Conservation (phyloP, 2,797 vertebrate genomes). For the Hipposideros larvatus region DNA sequence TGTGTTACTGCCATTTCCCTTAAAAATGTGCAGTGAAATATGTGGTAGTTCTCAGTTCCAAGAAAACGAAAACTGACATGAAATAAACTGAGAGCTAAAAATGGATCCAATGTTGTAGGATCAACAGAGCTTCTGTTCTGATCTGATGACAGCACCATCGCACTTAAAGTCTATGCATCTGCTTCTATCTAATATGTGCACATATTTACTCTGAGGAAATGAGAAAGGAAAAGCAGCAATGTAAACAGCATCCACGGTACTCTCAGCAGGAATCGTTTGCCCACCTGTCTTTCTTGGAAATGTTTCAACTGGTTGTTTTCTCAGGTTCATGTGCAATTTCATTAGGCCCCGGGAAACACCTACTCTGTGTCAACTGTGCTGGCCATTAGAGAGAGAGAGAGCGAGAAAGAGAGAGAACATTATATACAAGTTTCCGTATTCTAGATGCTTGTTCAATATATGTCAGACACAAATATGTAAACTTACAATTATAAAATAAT, state of each 20-base stretch:
- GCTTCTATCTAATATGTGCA: constrained; percentile 60
- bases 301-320: constrained; percentile 83
- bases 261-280: constrained; percentile 70
- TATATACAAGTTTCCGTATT: not conserved
- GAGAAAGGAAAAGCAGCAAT: constrained; percentile 7
- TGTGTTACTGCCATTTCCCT: not conserved
- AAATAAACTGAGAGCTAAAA: constrained; percentile 65
- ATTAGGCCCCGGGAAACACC: constrained; percentile 62
- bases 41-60: not conserved
- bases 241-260: constrained; percentile 75
- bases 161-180: constrained; percentile 64
- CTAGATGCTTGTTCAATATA: not conserved
- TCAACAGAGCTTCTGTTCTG: constrained; percentile 62
- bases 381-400: constrained; percentile 20
- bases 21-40: not conserved
- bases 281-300: constrained; percentile 87
- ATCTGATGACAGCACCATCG: constrained; percentile 47
- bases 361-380: constrained; percentile 36
- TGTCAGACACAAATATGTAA: not conserved
- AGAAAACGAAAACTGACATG: constrained; percentile 48
- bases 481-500: not conserved
- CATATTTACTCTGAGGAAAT: constrained; percentile 77
- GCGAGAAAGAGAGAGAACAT: not conserved
- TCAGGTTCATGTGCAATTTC: constrained; percentile 67
- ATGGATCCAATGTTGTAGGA: not conserved